These are phyloP conservation scores for Oxygymnocypris stewartii DNA, from an alignment of 2,113 vertebrate genomes.

Conservation along the genomic window DNA sequence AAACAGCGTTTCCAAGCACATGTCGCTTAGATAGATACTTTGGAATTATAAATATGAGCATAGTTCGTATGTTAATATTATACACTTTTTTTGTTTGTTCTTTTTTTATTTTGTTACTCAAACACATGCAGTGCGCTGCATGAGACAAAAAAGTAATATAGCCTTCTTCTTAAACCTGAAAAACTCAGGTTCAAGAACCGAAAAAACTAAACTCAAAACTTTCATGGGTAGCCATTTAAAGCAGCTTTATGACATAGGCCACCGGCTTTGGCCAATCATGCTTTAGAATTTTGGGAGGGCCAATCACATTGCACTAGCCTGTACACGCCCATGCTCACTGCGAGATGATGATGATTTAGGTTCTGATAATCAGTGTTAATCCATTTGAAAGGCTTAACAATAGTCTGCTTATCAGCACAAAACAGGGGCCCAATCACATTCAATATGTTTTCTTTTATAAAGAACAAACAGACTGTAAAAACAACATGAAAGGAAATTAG, in stretches of 20 bases:
- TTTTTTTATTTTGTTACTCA: too few species aligned
- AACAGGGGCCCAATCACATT: constrained; percentile 11
- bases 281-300: neutral
- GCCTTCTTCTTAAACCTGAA: neutral
- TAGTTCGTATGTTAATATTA: too few species aligned
- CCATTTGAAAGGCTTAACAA: constrained; percentile 41
- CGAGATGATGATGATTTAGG: neutral
- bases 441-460: constrained; percentile 8
- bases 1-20: too few species aligned
- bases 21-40: too few species aligned
- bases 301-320: neutral
- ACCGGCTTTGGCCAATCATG: neutral
- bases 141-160: too few species aligned
- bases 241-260: neutral
- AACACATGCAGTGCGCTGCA: too few species aligned
- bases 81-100: too few species aligned
- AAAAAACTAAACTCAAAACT: neutral
- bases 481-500: neutral
- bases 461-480: neutral
- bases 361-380: constrained; percentile 39
- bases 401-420: constrained; percentile 42
- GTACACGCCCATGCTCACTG: neutral
- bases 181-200: neutral
- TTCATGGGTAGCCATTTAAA: neutral
- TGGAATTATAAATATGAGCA: too few species aligned